Conservation (phyloP, 2,888 invertebrate species). For the Reticulitermes lucifugus region DNA sequence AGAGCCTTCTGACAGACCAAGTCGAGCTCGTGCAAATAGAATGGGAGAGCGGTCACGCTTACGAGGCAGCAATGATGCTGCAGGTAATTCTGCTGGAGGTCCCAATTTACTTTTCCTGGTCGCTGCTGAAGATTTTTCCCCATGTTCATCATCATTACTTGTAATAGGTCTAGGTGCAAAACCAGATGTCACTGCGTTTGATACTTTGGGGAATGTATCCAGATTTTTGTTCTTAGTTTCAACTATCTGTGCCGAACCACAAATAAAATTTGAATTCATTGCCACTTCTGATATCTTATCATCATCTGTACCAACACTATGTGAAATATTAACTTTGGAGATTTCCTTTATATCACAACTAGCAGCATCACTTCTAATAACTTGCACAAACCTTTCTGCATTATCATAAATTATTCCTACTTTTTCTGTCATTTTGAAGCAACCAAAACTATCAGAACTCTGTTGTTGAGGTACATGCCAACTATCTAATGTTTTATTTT, state of each 20-base stretch:
- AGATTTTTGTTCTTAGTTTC: not conserved
- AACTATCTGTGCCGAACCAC: not conserved
- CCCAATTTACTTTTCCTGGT: not conserved
- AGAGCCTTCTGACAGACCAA: constrained; percentile 88
- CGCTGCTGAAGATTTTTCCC: not conserved
- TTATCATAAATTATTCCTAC: not conserved
- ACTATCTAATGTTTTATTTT: not conserved
- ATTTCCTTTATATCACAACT: constrained; percentile 1
- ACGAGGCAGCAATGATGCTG: constrained; percentile 59
- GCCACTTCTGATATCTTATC: not conserved
- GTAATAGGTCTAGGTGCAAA: not conserved
- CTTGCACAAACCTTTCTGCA: not conserved
- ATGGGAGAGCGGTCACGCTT: constrained; percentile 82
- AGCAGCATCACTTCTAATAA: not conserved
- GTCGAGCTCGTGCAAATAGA: constrained; percentile 81
- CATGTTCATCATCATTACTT: constrained; percentile 33
- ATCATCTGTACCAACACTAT: constrained; percentile 1
- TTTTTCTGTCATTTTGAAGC: not conserved
- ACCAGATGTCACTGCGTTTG: not conserved
- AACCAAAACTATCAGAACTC: constrained; percentile 24
- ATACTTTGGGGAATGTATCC: not conserved
- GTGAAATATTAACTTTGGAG: constrained; percentile 11
- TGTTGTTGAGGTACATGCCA: constrained; percentile 3
- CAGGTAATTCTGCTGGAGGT: constrained; percentile 16
- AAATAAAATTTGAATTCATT: not conserved